Base-by-base conservation (phyloP, 2,888 invertebrate genomes). In the Tipula confusa region DNA sequence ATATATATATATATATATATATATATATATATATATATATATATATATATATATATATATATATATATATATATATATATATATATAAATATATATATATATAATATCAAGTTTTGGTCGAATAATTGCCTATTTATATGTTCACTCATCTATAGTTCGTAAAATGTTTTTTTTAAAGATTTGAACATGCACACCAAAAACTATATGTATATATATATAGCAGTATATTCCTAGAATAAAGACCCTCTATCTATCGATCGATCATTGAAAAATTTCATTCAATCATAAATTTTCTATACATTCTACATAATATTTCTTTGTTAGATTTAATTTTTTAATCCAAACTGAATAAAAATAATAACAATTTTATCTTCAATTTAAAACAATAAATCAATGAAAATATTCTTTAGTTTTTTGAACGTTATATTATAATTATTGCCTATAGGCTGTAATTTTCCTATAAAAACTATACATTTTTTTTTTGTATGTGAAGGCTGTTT, bases 331-430 rank as follows among this genome's bases (percentile, higher is more conserved):
- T 64, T 64, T 64, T 64, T 64, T 64, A 64, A 64, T 64, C 80
- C 80, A 80, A 80, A 29, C 29, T 29, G 6, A 80, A 29, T 80
- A 29, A 15, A 29, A 29, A 80, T 31, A 80, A 80, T 31, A 80
- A 80, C 29, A 80, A 80, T 80, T 80, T 85, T 84, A 85, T 86
- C 86, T 85, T 86, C 87, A 87, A 87, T 87, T 89, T 88, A 84
- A 85, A 86, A 85, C 85, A 86, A 88, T 88, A 88, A 88, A 88
- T 88, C 88, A 88, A 88, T 88, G 11, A 80, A n/a, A 80, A 80
- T 64, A 80, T 80, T 79, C 79, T 79, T 80, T 18, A 15, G 6
- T 18, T 64, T 80, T 29, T 80, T 33, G 82, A 82, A 82, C 33
- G 82, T 82, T 33, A 82, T 84, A 84, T 84, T 84, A 84, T 85